phyloP scores from a whole-genome alignment of 2,888 invertebrate species.

The Lycaena phlaeas region DNA sequence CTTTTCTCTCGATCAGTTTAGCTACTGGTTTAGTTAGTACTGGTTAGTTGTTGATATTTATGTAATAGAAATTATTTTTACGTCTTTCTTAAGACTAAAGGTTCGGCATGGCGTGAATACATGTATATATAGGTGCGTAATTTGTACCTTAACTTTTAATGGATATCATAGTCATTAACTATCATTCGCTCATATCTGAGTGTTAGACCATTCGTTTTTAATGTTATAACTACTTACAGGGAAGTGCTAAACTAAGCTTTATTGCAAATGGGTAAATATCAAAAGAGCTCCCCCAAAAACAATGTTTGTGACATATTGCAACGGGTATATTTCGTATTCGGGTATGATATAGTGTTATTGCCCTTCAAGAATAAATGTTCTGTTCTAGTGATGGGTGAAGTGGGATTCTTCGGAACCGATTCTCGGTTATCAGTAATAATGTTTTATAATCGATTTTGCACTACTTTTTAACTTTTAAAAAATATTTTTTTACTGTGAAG shows the following conservation, averaged over 20 bases:
- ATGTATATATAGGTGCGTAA: too few species aligned
- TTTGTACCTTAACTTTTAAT: constrained; percentile 24
- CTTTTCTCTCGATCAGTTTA: too few species aligned
- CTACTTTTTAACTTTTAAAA: too few species aligned
- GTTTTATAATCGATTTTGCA: too few species aligned
- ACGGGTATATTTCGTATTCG: constrained; percentile 14
- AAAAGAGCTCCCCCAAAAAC: neutral
- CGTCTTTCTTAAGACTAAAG: too few species aligned
- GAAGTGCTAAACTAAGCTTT: constrained; percentile 5
- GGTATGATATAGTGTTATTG: constrained; percentile 28
- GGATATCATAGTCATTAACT: constrained; percentile 29
- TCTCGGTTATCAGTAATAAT: too few species aligned
- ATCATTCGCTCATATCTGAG: constrained; percentile 24
- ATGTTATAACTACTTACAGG: neutral
- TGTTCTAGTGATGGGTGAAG: constrained; percentile 18
- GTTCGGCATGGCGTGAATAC: too few species aligned
- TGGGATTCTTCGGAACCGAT: too few species aligned
- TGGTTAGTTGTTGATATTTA: too few species aligned
- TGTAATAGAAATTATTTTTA: too few species aligned
- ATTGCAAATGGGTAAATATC: neutral
- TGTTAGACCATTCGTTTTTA: neutral
- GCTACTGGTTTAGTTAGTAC: too few species aligned
- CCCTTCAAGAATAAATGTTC: constrained; percentile 23
- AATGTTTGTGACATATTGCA: neutral
- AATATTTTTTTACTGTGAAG: too few species aligned